Evolutionary conservation across 2,113 vertebrate species (phyloP), one percentile per base, ranked within the genome.

Genomic region (Gopherus flavomarginatus): DNA sequence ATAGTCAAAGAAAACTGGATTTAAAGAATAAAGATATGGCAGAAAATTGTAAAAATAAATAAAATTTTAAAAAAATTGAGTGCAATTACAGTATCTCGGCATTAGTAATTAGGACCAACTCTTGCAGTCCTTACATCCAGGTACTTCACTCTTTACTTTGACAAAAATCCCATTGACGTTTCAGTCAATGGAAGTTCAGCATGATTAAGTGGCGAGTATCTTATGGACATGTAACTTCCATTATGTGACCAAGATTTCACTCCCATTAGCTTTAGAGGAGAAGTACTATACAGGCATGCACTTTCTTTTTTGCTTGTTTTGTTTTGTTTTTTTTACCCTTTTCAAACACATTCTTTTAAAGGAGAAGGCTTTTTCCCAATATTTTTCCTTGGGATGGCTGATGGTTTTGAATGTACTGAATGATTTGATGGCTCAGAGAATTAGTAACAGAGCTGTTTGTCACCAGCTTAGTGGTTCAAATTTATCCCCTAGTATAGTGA

Each of bases 341-440:
- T 85, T 69, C 91, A 82, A 94, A 93, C 84, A 86, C 47, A 81
- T 96, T 96, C 47, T 89, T 90, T 91, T 97, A 87, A 96, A 94
- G 94, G 94, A 77, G 52, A 80, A 93, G 88, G 91, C 95, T 81
- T 59, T 85, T 59, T 69, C 42, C 54, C 65, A 91, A 84, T 14
- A 16, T 44, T 4, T 59, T 90, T 90, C 59, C 91, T 87, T 81
- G 11, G 50, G 29, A 89, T 83, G 9, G 65, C 22, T 22, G n/a
- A 38, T 88, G 31, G 86, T 87, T 82, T 14, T 90, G 87, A 62
- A 52, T 38, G 24, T 13, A 52, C 26, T 62, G 9, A 11, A 7
- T 84, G 88, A 88, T 80, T 90, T 95, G 92, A 85, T 94, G 92
- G 54, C 65, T 65, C 14, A 85, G 75, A 54, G 35, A 49, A 65